Evolutionary conservation across 2,113 vertebrate genomes (phyloP).

Genomic region (Notothenia coriiceps): DNA sequence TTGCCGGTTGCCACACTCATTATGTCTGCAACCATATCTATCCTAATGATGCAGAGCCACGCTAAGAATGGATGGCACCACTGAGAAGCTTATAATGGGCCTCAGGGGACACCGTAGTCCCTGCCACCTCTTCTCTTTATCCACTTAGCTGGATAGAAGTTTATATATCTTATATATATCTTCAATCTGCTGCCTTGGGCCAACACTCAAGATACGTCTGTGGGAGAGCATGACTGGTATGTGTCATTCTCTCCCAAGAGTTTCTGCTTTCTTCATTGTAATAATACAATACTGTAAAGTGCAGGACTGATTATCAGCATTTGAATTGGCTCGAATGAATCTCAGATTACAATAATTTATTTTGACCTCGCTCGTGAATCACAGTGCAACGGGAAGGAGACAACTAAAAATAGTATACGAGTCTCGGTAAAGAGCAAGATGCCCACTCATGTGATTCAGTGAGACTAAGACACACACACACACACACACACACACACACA

Average conservation of each 20-base stretch:
- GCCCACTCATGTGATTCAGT: neutral
- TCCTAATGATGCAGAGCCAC: conserved; percentile 56
- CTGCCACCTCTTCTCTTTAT: conserved; percentile 53
- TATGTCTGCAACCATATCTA: conserved; percentile 51
- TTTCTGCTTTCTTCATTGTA: neutral
- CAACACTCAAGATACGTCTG: neutral
- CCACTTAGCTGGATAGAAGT: conserved; percentile 59
- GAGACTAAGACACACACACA: neutral
- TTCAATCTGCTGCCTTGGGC: conserved; percentile 15
- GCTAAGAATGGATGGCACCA: conserved; percentile 36
- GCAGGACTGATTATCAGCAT: neutral
- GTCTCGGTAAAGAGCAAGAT: neutral
- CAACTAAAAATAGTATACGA: conserved; percentile 8
- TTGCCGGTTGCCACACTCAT: conserved; percentile 46
- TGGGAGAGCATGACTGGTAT: neutral
- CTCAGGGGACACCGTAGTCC: conserved; percentile 51
- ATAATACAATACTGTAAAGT: neutral
- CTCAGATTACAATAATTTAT: neutral
- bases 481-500: too few species aligned
- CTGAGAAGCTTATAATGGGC: conserved; percentile 59
- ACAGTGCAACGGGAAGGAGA: conserved; percentile 4
- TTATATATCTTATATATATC: conserved; percentile 47
- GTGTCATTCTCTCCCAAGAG: conserved; percentile 6
- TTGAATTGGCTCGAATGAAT: conserved; percentile 1
- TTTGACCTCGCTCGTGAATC: neutral